phyloP scores from a whole-genome alignment of 1,140 invertebrate species.

The Stratiolaelaps scimitus region DNA sequence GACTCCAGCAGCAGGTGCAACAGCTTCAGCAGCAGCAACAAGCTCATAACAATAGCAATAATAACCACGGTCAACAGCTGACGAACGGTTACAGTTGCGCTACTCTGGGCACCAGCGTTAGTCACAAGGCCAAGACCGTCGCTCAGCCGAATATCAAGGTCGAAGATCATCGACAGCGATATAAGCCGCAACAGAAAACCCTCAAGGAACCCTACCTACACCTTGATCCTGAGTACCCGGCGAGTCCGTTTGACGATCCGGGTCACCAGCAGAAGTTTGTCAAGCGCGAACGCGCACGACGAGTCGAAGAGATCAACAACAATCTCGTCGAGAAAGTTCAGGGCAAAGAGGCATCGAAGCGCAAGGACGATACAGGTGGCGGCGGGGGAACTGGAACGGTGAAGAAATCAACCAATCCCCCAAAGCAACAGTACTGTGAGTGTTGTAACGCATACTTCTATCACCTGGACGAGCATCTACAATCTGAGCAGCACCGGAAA shows the following conservation, averaged over 20 bases:
- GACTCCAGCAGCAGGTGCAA: constrained; percentile 1
- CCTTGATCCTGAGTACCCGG: constrained; percentile 22
- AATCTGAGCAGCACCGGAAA: constrained; percentile 26
- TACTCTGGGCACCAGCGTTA: neutral
- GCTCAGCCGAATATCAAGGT: constrained; percentile 26
- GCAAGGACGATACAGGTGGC: neutral
- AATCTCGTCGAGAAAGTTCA: constrained; percentile 4
- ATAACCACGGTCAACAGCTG: no score
- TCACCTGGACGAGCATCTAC: constrained; percentile 21
- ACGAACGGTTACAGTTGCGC: no score
- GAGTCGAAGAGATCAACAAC: constrained; percentile 26
- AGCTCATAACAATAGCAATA: no score
- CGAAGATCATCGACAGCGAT: constrained; percentile 17
- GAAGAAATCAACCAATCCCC: constrained; percentile 9
- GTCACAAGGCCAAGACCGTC: neutral
- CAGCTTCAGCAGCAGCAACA: neutral
- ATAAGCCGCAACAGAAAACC: constrained; percentile 22
- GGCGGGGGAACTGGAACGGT: neutral
- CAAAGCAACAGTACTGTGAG: constrained; percentile 22
- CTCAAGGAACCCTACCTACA: constrained; percentile 26
- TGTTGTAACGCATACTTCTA: constrained; percentile 28
- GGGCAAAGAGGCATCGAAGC: neutral
- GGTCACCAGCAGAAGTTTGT: constrained; percentile 24
- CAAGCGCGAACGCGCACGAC: constrained; percentile 17
- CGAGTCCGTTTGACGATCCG: constrained; percentile 22